Conservation (phyloP, 2,113 vertebrate species). For the Saccopteryx leptura region DNA sequence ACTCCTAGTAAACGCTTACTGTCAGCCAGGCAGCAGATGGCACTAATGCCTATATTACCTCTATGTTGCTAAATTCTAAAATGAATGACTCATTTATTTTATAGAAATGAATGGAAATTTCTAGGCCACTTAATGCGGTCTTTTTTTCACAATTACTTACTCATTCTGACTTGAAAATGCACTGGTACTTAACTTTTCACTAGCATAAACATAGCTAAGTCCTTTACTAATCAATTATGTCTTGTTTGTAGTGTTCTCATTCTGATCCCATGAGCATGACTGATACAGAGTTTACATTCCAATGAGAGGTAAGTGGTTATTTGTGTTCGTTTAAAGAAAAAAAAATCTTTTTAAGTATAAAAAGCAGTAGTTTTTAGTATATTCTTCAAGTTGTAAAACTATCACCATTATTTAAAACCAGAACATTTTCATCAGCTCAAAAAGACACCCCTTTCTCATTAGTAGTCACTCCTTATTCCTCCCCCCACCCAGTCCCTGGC, state of each 20-base stretch:
- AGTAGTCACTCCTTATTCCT: not conserved
- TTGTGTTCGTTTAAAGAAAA: not conserved
- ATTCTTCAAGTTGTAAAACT: not conserved
- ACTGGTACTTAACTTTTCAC: not conserved
- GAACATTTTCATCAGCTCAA: not conserved
- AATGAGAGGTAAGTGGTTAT: not conserved
- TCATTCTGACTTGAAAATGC: not conserved
- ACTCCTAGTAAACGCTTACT: not conserved
- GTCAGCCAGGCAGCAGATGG: not conserved
- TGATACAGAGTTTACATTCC: not conserved
- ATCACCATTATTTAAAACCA: not conserved
- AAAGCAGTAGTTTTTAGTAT: not conserved
- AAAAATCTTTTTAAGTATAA: not conserved
- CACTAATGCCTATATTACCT: not conserved
- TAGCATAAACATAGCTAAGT: not conserved
- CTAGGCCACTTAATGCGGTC: not conserved
- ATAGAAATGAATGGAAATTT: not conserved
- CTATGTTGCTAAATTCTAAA: not conserved
- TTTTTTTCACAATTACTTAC: not conserved
- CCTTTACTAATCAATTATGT: not conserved
- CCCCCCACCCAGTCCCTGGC: not conserved
- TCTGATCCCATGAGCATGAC: not conserved
- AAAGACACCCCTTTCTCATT: not conserved
- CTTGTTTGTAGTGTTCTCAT: not conserved
- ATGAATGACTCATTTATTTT: not conserved